phyloP scores from a whole-genome alignment of 2,888 invertebrate genomes.

The Brachyptera putata region DNA sequence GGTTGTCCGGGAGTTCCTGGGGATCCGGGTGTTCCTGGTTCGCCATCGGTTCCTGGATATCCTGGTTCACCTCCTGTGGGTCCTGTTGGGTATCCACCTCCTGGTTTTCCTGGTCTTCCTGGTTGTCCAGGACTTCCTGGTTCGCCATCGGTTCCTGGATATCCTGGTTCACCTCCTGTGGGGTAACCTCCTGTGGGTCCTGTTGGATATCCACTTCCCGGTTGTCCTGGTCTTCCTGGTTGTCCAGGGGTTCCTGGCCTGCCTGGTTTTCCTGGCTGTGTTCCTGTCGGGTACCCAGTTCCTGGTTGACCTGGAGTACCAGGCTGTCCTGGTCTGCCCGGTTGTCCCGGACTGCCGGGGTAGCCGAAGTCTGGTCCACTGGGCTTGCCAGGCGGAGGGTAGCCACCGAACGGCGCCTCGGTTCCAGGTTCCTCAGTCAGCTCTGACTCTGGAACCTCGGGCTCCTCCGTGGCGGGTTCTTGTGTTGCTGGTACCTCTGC shows the following conservation, averaged over 20 bases:
- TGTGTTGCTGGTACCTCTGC: background rate
- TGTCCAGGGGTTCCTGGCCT: conserved; percentile 37
- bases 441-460: background rate
- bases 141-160: conserved; percentile 41
- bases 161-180: conserved; percentile 39
- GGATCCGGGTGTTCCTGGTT: conserved; percentile 25
- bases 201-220: conserved; percentile 24
- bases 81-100: conserved; percentile 33
- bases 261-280: conserved; percentile 36
- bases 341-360: conserved; percentile 36
- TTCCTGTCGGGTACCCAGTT: conserved; percentile 36
- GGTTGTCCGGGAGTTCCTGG: conserved; percentile 35
- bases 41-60: conserved; percentile 32
- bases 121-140: conserved; percentile 35
- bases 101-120: conserved; percentile 39
- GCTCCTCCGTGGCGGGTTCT: conserved; percentile 26
- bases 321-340: conserved; percentile 38
- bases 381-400: too few species aligned
- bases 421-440: conserved; percentile 5
- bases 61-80: conserved; percentile 27
- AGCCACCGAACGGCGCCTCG: conserved; percentile 5
- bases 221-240: conserved; percentile 33
- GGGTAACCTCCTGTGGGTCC: conserved; percentile 31
- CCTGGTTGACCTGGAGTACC: conserved; percentile 39
- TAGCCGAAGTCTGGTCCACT: too few species aligned